These are phyloP conservation scores for Poicephalus gulielmi DNA, from an alignment of 2,113 vertebrate species.

Conservation along the genomic window DNA sequence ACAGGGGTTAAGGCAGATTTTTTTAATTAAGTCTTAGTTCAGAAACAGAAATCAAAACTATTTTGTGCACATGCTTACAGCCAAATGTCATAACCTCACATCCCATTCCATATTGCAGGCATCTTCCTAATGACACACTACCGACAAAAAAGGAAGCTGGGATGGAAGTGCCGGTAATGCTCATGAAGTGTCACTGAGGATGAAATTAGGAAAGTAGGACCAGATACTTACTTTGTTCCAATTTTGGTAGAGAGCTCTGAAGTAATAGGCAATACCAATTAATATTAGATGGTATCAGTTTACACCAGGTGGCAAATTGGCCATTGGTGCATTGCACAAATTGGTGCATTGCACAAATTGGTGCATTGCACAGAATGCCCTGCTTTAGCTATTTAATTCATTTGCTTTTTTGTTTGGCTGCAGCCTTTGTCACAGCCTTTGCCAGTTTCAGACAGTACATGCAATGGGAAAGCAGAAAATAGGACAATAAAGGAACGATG, in stretches of 20 bases:
- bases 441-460: background rate
- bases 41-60: background rate
- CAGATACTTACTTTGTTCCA: background rate
- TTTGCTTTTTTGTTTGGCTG: background rate
- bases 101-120: background rate
- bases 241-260: background rate
- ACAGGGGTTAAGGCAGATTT: background rate
- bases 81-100: background rate
- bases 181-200: background rate
- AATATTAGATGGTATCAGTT: background rate
- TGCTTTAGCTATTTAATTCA: background rate
- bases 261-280: background rate
- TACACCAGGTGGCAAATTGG: background rate
- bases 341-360: background rate
- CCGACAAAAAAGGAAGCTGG: background rate
- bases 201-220: background rate
- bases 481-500: background rate
- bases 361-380: background rate
- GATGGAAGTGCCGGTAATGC: background rate
- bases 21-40: background rate
- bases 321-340: no score
- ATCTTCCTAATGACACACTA: background rate
- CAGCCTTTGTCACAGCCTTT: background rate
- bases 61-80: background rate
- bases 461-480: background rate